Evolutionary conservation across 2,888 invertebrate genomes (phyloP).

Genomic region (Thelaira solivaga): DNA sequence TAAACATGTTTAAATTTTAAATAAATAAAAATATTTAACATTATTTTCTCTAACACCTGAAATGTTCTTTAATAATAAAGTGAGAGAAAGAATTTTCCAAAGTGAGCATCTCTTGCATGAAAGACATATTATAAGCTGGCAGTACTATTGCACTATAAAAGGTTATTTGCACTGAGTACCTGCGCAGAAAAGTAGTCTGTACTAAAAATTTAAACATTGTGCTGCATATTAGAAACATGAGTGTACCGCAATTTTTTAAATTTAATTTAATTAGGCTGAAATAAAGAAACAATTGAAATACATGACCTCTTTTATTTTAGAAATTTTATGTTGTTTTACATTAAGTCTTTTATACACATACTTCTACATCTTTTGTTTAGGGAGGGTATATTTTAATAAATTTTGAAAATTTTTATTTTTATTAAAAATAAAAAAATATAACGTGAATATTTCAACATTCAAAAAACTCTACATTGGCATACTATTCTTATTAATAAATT

Average conservation of each 20-base stretch:
- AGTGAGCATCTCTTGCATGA: no score
- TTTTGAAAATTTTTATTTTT: slow-evolving; percentile 69
- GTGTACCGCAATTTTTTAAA: not conserved
- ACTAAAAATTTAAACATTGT: slow-evolving; percentile 12
- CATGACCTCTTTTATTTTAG: slow-evolving; percentile 42
- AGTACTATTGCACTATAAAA: not conserved
- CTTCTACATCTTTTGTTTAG: slow-evolving; percentile 25
- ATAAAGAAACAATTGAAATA: slow-evolving; percentile 14
- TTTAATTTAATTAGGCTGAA: not conserved
- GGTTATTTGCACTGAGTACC: not conserved
- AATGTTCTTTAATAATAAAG: no score
- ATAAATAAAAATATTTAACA: no score
- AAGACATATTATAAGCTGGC: not conserved
- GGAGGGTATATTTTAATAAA: slow-evolving; percentile 54
- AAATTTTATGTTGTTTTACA: slow-evolving; percentile 45
- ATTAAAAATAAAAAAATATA: slow-evolving; percentile 74
- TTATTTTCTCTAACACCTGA: no score
- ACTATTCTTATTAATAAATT: slow-evolving; percentile 65
- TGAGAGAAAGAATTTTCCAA: no score
- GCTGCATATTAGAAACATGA: not conserved
- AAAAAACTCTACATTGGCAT: slow-evolving; percentile 72
- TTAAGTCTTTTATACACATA: slow-evolving; percentile 57
- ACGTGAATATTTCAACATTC: slow-evolving; percentile 73
- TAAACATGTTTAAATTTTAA: no score
- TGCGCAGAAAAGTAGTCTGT: not conserved